Conservation (phyloP, 2,888 invertebrate species). For the Antheraea yamamai region DNA sequence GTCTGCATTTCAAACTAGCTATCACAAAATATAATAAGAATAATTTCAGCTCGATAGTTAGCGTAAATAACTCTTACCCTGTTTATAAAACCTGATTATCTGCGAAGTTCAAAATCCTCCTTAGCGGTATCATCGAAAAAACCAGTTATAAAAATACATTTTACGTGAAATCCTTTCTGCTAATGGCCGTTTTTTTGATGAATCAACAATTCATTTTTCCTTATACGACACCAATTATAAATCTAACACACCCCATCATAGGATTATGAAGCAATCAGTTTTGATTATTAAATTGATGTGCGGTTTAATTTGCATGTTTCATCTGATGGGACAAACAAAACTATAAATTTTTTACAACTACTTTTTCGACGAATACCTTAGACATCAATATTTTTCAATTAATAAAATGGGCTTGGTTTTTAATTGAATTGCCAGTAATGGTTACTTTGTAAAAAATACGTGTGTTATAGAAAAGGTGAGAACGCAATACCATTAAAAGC, state of each 20-base stretch:
- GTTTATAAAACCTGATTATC: neutral
- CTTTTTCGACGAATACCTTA: neutral
- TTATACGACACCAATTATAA: neutral
- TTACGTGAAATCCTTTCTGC: neutral
- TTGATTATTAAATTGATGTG: conserved; percentile 1
- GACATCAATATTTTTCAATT: neutral
- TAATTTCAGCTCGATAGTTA: neutral
- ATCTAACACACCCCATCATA: conserved; percentile 3
- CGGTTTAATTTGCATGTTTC: neutral
- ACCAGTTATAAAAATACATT: conserved; percentile 10
- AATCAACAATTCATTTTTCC: neutral
- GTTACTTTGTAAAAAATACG: neutral
- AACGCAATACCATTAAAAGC: too few relatives aligned
- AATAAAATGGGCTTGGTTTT: neutral
- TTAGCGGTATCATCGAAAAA: neutral
- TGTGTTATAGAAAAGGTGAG: too few relatives aligned
- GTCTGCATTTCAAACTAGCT: too few relatives aligned
- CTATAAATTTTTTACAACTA: neutral
- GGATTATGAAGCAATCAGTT: conserved; percentile 4
- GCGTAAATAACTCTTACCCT: neutral
- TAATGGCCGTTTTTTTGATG: neutral
- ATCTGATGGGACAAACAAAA: neutral
- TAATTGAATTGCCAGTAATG: neutral
- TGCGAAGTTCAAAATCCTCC: neutral
- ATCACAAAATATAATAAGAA: neutral